Conservation (phyloP, 37 sponge, comb jelly and placozoan species). For the Spongia lamella region DNA sequence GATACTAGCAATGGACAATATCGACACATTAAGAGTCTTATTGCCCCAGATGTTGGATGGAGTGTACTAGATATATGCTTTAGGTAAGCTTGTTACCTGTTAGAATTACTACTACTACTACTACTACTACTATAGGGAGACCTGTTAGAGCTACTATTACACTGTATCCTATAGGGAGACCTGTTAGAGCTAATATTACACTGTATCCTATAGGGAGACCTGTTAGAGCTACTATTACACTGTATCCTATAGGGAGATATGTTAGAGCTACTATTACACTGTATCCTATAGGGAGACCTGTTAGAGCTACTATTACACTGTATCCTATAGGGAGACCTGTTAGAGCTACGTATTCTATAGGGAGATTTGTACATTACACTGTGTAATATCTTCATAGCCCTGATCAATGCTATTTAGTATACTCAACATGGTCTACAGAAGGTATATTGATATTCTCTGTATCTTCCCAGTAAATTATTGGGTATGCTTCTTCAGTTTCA, state of each 20-base stretch:
- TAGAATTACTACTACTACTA: neutral
- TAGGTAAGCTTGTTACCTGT: constrained; percentile 38
- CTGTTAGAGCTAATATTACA: too few relatives aligned
- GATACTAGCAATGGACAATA: constrained; percentile 31
- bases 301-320: too few relatives aligned
- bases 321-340: too few relatives aligned
- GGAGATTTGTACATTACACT: neutral
- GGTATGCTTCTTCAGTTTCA: constrained; percentile 36
- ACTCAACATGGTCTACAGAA: constrained; percentile 78
- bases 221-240: too few relatives aligned
- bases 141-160: too few relatives aligned
- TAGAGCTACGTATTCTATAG: neutral
- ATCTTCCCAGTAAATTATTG: neutral
- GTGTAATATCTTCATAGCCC: constrained; percentile 37
- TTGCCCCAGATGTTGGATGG: constrained; percentile 81
- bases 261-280: too few relatives aligned
- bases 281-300: too few relatives aligned
- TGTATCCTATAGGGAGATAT: too few relatives aligned
- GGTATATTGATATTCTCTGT: constrained; percentile 19
- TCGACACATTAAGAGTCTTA: constrained; percentile 22
- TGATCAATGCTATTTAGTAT: constrained; percentile 65
- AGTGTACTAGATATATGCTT: constrained; percentile 52
- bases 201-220: too few relatives aligned
- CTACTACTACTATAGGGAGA: neutral
- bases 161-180: too few relatives aligned